These are phyloP conservation scores for Hydriomena furcata DNA, from an alignment of 2,888 invertebrate genomes.

Conservation along the genomic window DNA sequence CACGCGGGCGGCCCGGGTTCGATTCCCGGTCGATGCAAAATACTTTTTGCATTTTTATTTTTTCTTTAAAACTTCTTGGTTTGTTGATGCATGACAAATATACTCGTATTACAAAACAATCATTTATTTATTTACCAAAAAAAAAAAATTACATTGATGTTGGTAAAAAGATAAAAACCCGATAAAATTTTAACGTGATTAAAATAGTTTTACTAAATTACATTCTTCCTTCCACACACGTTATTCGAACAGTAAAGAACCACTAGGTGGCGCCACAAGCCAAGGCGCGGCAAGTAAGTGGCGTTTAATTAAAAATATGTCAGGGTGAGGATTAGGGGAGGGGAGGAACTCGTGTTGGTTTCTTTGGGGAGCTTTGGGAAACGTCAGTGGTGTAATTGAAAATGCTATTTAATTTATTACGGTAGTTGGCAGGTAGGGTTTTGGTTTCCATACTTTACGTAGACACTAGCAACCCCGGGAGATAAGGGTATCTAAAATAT, in stretches of 20 bases:
- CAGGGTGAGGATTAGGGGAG: conserved; percentile 41
- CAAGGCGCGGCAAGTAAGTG: conserved; percentile 52
- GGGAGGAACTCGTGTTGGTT: conserved; percentile 15
- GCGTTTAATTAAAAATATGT: conserved; percentile 78
- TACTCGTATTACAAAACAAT: no score
- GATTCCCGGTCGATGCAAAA: conserved; percentile 83
- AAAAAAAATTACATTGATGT: no score
- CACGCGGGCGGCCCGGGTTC: conserved; percentile 85
- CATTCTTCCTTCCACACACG: not conserved
- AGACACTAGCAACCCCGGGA: not conserved
- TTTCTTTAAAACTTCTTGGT: not conserved
- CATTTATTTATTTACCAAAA: no score
- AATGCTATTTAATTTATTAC: conserved; percentile 28
- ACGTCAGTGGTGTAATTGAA: conserved; percentile 24
- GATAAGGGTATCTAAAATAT: not conserved
- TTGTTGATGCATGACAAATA: not conserved
- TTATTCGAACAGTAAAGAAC: not conserved
- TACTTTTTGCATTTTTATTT: conserved; percentile 4
- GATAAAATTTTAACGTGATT: no score
- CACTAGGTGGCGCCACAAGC: conserved; percentile 22
- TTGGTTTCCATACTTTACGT: conserved; percentile 1
- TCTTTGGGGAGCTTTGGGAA: conserved; percentile 21
- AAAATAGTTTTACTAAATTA: not conserved
- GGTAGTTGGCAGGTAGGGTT: conserved; percentile 7
- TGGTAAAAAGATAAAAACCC: no score